Conservation (phyloP, 2,797 vertebrate genomes). For the Parauchenoglanis ngamensis region DNA sequence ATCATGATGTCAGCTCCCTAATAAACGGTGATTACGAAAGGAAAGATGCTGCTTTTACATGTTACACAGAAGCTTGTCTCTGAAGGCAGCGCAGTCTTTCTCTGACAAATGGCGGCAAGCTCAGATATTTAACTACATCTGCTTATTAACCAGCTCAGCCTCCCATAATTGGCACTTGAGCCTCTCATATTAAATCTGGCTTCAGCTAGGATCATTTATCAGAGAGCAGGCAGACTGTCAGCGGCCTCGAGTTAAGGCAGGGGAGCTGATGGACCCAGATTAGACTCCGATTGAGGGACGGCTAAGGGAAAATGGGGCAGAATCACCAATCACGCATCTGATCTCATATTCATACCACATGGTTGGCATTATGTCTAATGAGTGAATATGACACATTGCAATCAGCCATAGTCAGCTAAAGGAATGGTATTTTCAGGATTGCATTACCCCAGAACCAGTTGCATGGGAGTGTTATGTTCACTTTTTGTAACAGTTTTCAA, state of each 20-base stretch:
- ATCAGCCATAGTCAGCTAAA: constrained; percentile 32
- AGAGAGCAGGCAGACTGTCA: constrained; percentile 91
- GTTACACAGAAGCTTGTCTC: constrained; percentile 92
- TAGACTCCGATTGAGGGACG: constrained; percentile 87
- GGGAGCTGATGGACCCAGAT: constrained; percentile 98
- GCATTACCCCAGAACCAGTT: constrained; percentile 26
- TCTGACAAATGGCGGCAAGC: constrained; percentile 98
- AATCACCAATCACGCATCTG: constrained; percentile 65
- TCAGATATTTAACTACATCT: constrained; percentile 99
- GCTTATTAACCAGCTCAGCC: constrained; percentile 99
- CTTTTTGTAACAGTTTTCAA: constrained; percentile 32
- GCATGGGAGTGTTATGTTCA: constrained; percentile 1
- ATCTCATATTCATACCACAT: constrained; percentile 76
- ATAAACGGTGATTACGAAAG: constrained; percentile 99
- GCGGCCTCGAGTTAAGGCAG: constrained; percentile 87
- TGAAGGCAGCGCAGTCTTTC: constrained; percentile 86
- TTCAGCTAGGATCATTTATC: constrained; percentile 98
- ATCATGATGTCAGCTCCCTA: constrained; percentile 98
- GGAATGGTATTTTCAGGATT: constrained; percentile 14
- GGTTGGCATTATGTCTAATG: constrained; percentile 89
- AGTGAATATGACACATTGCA: constrained; percentile 40
- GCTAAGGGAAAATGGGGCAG: constrained; percentile 82
- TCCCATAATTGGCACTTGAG: constrained; percentile 99
- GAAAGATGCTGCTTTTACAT: constrained; percentile 99
- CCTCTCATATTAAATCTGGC: constrained; percentile 97